phyloP scores from a whole-genome alignment of 2,888 invertebrate genomes.

The Microplitis deprimator region DNA sequence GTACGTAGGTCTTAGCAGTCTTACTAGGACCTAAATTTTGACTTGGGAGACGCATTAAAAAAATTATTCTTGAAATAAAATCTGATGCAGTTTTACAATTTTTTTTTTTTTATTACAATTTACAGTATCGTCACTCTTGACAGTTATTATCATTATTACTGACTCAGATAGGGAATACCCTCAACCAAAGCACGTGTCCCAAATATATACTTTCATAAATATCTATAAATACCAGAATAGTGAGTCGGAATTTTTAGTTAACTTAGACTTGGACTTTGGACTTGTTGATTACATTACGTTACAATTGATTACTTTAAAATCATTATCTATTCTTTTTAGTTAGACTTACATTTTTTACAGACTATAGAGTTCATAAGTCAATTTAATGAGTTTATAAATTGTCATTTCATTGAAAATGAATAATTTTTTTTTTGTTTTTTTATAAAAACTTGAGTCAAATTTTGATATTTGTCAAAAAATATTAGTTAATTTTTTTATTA shows the following conservation, averaged over 20 bases:
- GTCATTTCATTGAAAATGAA: background rate
- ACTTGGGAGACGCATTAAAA: no score
- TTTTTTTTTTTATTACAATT: background rate
- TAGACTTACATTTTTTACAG: background rate
- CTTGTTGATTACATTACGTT: background rate
- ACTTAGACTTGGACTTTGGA: background rate
- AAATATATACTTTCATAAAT: background rate
- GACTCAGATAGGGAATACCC: background rate
- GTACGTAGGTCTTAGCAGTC: no score
- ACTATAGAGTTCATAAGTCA: background rate
- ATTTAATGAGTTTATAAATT: background rate
- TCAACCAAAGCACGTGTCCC: background rate
- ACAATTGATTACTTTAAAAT: background rate
- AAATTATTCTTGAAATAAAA: no score
- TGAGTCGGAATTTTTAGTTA: background rate
- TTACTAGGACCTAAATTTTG: no score
- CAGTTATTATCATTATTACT: background rate
- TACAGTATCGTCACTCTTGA: background rate
- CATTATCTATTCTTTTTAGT: background rate
- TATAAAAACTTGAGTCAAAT: no score
- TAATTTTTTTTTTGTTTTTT: background rate
- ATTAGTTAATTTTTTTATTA: no score
- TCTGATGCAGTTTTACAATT: background rate
- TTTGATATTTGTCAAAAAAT: no score
- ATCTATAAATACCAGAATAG: background rate